Percentiles rank a stretch among this genome's conserved stretches.
Evolutionary conservation across 2,113 vertebrate genomes (phyloP).

Genomic region (Platycercus adscitus): DNA sequence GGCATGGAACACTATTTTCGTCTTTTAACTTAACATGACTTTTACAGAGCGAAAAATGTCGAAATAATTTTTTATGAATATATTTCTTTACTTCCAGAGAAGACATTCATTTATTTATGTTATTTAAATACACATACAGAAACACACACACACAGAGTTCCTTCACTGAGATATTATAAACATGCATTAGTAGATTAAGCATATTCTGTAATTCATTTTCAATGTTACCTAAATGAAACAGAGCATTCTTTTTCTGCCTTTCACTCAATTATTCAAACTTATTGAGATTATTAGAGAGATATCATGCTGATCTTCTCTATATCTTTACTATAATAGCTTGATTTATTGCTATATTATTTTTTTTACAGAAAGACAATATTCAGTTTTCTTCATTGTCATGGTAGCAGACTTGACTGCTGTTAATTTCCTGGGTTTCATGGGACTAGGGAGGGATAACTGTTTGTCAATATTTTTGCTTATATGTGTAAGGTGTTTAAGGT

Average conservation of each 20-base stretch:
- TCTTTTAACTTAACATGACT: not conserved
- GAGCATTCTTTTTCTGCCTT: not conserved
- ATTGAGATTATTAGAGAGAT: not conserved
- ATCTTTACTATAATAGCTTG: not conserved
- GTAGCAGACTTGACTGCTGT: not conserved
- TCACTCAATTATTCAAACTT: not conserved
- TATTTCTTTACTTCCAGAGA: not conserved
- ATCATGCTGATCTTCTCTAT: not conserved
- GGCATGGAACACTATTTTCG: not conserved
- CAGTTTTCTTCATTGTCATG: not conserved
- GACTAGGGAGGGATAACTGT: not conserved
- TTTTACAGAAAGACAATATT: not conserved
- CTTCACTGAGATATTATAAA: not conserved
- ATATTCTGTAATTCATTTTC: not conserved
- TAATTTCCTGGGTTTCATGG: not conserved
- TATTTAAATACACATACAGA: not conserved
- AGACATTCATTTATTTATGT: not conserved
- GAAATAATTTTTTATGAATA: not conserved
- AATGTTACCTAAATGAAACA: not conserved
- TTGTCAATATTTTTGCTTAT: not conserved
- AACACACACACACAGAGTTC: not conserved
- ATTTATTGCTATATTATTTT: not conserved
- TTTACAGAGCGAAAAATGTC: not conserved
- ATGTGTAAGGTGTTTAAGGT: not conserved
- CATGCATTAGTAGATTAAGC: not conserved